phyloP scores from a whole-genome alignment of 2,888 invertebrate species.

The Aethes cnicana region DNA sequence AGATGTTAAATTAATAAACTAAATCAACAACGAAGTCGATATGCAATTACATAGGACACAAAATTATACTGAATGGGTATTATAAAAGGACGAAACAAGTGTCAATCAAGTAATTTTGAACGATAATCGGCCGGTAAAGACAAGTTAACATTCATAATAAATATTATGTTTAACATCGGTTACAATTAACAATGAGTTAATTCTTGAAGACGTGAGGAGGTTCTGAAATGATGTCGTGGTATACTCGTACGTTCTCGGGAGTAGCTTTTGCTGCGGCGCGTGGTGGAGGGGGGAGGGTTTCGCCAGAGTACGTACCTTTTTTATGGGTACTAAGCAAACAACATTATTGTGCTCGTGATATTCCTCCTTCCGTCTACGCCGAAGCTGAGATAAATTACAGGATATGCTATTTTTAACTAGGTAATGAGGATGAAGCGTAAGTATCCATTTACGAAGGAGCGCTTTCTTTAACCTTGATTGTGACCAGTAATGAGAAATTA shows the following conservation, averaged over 20 bases:
- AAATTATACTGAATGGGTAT: background rate
- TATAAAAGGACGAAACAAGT: background rate
- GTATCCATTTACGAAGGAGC: constrained; percentile 3
- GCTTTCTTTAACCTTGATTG: constrained; percentile 7
- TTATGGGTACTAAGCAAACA: no score
- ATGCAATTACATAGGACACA: constrained; percentile 35
- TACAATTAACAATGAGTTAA: constrained; percentile 16
- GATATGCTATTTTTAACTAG: background rate
- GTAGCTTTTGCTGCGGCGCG: no score
- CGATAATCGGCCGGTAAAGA: constrained; percentile 2
- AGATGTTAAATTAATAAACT: constrained; percentile 31
- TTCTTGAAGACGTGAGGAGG: constrained; percentile 1
- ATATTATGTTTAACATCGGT: constrained; percentile 12
- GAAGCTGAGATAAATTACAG: background rate
- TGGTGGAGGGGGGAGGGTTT: no score
- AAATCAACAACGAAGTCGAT: constrained; percentile 33
- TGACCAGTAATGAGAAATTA: constrained; percentile 13
- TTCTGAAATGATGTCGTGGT: background rate
- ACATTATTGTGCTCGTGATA: background rate
- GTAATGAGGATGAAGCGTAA: constrained; percentile 2
- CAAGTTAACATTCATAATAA: constrained; percentile 12
- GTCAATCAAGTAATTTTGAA: background rate
- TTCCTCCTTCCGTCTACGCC: background rate
- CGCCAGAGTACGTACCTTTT: no score
- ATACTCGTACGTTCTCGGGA: no score